Evolutionary conservation across 2,113 vertebrate species (phyloP).

Genomic region (Cacatua alba): DNA sequence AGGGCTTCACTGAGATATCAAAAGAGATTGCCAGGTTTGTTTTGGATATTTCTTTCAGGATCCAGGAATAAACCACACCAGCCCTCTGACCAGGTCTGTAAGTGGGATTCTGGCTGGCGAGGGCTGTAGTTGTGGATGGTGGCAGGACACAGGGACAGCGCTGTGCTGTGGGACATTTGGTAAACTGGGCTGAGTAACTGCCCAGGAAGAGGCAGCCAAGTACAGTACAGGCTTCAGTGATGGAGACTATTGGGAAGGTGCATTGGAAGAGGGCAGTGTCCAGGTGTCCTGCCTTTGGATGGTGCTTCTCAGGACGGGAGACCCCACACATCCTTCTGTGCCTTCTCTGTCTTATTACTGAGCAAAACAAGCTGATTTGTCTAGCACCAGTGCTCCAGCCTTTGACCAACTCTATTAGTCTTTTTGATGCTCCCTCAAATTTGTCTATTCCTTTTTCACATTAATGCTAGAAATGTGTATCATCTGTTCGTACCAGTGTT

Average conservation of each 20-base stretch:
- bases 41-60: background rate
- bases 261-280: background rate
- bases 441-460: background rate
- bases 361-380: background rate
- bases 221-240: background rate
- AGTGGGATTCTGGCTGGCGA: rapidly evolving
- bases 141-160: background rate
- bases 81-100: background rate
- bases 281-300: background rate
- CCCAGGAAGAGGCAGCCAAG: background rate
- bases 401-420: background rate
- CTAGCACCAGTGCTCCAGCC: background rate
- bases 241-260: background rate
- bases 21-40: background rate
- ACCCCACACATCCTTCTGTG: background rate
- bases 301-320: background rate
- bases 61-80: background rate
- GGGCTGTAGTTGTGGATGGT: background rate
- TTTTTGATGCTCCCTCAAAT: background rate
- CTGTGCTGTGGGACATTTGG: background rate
- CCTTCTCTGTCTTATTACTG: background rate
- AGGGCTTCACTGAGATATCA: background rate
- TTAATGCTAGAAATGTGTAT: background rate
- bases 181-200: background rate
- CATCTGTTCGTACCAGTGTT: background rate